Base-by-base conservation (phyloP, 2,113 vertebrate species). In the Dendropsophus ebraccatus region DNA sequence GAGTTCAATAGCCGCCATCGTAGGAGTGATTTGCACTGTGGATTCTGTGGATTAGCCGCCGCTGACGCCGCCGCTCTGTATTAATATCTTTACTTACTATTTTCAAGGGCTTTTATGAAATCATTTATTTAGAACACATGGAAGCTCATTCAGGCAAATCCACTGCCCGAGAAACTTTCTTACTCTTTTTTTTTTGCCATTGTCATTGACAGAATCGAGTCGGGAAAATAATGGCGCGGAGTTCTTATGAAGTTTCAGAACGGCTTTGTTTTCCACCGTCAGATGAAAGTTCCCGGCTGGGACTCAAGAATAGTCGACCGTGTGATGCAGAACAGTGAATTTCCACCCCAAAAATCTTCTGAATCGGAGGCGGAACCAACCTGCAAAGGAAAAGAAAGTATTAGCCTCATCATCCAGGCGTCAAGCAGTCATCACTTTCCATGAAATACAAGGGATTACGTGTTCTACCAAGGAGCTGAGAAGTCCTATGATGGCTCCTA, bases 1-100 rank as follows among this genome's bases (percentile, higher is more conserved):
- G 9, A 76, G 83, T 76, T 84, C 83, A 84, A 50, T 65, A 76
- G 73, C 37, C 30, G 25, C 14, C 28, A 12, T 65, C 37, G 23
- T 23, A 13, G 73, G n/a, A 84, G 81, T 56, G 81, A 83, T 83
- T 58, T 37, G 49, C 32, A 7, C 32, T 17, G 35, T 13, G 32
- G 9, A 56, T 83, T 30, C 50, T 67, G 17, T 21, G 30, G 65
- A 73, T 83, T 72, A 83, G 81, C 32, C 11, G 41, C 14, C 10
- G 37, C n/a, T n/a, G n/a, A n/a, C n/a, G n/a, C 13, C 11, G 45
- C 28, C 4, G 28, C 45, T 83, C 58, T 73, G 69, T 72, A 52
- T 72, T 50, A 52, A 10, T 72, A 58, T 54, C 69, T 32, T 32
- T 30, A 17, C 25, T 52, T 9, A 56, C 67, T 35, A 10, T 7